Evolutionary conservation across 2,113 vertebrate species (phyloP).

Genomic region (Formicarius rufipectus): DNA sequence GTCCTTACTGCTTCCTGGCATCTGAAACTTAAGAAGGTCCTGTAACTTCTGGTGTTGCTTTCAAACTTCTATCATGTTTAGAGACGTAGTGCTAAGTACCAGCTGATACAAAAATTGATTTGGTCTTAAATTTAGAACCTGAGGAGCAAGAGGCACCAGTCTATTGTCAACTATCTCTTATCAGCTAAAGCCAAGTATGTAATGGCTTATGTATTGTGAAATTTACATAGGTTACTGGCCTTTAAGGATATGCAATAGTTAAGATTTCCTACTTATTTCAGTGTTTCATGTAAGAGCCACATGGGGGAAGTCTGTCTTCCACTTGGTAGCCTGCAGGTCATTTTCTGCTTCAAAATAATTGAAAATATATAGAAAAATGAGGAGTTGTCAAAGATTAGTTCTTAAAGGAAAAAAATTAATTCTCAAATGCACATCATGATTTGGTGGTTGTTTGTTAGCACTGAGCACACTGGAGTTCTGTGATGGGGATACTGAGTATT

Average conservation of each 20-base stretch:
- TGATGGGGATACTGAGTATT: not conserved
- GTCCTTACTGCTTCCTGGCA: not conserved
- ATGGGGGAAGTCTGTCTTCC: not conserved
- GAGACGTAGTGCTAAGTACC: not conserved
- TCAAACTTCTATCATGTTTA: not conserved
- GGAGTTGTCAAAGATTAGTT: not conserved
- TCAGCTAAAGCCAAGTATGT: not conserved
- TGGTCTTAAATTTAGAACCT: not conserved
- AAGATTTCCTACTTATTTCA: not conserved
- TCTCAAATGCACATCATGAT: not conserved
- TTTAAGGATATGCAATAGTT: not conserved
- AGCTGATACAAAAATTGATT: not conserved
- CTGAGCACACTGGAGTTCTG: not conserved
- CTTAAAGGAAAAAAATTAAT: not conserved
- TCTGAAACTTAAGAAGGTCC: not conserved
- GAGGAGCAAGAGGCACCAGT: not conserved
- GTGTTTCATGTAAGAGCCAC: not conserved
- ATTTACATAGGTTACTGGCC: not conserved
- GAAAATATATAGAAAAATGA: not conserved
- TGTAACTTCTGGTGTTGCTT: not conserved
- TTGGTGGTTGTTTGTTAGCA: not conserved
- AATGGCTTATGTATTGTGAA: not conserved
- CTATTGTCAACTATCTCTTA: not conserved
- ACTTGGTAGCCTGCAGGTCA: not conserved
- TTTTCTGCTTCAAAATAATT: constrained; percentile 8